Base-by-base conservation (phyloP, 2,888 invertebrate genomes). In the Petrophora chlorosata region DNA sequence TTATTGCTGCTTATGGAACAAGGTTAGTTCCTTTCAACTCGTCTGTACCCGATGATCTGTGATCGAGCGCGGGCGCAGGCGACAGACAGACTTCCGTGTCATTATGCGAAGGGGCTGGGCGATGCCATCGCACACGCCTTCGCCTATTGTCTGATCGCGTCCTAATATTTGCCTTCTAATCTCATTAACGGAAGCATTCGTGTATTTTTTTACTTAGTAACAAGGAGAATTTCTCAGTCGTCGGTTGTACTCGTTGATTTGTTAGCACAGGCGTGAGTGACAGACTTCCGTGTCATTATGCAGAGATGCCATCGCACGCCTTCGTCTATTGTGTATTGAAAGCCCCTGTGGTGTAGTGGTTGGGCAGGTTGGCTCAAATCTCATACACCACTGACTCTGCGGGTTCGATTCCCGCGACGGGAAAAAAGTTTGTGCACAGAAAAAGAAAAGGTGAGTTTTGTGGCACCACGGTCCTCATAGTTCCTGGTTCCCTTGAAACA, bases 271-370 rank as follows among this genome's bases (percentile, higher is more conserved):
- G 54, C 56, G 47, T 51, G 63, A 63, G 67, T 60, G 63, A 50
- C 36, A 15, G 53, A 69, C 77, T 84, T 83, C 82, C 82, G 79
- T 79, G 83, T 80, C 82, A 83, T 85, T 85, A 83, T 73, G 69
- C 68, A 61, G n/a, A n/a, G 59, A 66, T 63, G 60, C 61, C 49
- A 62, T 56, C 70, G 54, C 65, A 63, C 57, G 63, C 67, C 58
- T 48, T 48, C 53, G 42, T 36, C 56, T 43, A 49, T 56, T 58
- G 58, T 61, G n/a, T n/a, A n/a, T n/a, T n/a, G n/a, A n/a, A n/a
- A n/a, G n/a, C n/a, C n/a, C n/a, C n/a, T n/a, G n/a, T n/a, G n/a
- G n/a, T n/a, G n/a, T n/a, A n/a, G n/a, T n/a, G n/a, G n/a, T n/a
- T n/a, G n/a, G n/a, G n/a, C n/a, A n/a, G n/a, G n/a, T n/a, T n/a